Conservation (phyloP, 2,888 invertebrate species). For the Patella pellucida region DNA sequence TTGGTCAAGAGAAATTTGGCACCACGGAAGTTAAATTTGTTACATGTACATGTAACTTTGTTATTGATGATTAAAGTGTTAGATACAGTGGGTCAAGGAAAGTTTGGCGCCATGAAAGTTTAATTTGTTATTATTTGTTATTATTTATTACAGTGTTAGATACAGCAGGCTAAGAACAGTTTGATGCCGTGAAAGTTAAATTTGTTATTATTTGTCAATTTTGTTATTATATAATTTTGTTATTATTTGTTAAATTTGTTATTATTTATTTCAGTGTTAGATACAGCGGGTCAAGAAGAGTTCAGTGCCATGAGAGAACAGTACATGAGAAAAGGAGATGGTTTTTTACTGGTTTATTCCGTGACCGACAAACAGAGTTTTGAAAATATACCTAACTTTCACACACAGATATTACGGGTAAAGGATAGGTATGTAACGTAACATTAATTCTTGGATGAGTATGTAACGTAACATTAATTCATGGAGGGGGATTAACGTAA, state of each 20-base stretch:
- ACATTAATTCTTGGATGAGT: too few species aligned
- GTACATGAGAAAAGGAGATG: slow-evolving; percentile 79
- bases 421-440: slow-evolving; percentile 79
- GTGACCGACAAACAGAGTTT: slow-evolving; percentile 93
- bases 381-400: slow-evolving; percentile 88
- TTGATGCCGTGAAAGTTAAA: too few species aligned
- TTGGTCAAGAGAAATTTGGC: too few species aligned
- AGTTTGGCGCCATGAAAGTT: slow-evolving; percentile 89
- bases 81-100: slow-evolving; percentile 95
- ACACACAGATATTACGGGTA: slow-evolving; percentile 90
- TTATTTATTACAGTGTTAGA: too few species aligned
- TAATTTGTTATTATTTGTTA: too few species aligned
- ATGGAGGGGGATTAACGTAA: background rate
- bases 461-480: background rate
- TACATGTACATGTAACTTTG: slow-evolving; percentile 42
- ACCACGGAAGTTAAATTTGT: too few species aligned
- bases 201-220: too few species aligned
- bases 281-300: slow-evolving; percentile 96
- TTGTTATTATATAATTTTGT: too few species aligned
- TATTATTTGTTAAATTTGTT: too few species aligned
- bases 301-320: slow-evolving; percentile 87
- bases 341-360: slow-evolving; percentile 92
- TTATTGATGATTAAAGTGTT: too few species aligned
- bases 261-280: slow-evolving; percentile 79
- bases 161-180: too few species aligned